Conservation (phyloP, 2,888 invertebrate species). For the Ormyrus pomaceus region DNA sequence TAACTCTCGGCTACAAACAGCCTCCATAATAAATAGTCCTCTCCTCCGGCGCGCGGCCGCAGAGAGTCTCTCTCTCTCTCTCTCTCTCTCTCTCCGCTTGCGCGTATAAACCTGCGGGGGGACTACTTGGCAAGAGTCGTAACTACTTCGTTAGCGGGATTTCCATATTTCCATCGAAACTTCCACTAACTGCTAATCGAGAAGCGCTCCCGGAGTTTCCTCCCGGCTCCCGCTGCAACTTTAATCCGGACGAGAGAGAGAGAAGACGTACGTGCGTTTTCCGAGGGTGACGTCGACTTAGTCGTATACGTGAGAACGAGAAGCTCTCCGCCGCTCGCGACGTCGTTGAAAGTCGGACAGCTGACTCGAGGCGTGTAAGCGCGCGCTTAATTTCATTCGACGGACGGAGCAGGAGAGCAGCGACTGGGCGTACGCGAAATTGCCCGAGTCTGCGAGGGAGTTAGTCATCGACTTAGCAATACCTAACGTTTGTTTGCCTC, state of each 20-base stretch:
- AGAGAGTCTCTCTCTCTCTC: background rate
- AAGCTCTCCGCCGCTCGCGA: background rate
- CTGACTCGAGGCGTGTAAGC: background rate
- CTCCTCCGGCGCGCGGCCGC: too few relatives aligned
- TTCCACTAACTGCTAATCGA: background rate
- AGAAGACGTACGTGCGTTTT: too few relatives aligned
- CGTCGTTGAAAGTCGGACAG: background rate
- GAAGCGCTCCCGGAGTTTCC: background rate
- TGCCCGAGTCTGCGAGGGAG: background rate
- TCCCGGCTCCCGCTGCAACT: background rate
- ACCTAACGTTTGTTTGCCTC: background rate
- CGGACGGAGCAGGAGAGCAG: background rate
- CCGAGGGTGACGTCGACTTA: too few relatives aligned
- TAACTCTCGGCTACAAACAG: background rate
- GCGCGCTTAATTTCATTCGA: background rate
- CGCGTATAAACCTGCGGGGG: background rate
- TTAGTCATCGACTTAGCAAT: conserved; percentile 34
- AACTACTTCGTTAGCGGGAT: conserved; percentile 50
- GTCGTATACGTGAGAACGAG: background rate
- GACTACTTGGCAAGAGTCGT: conserved; percentile 23
- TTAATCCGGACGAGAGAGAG: conserved; percentile 1
- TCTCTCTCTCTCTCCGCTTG: background rate
- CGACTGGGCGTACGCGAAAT: conserved; percentile 12
- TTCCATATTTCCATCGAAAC: conserved; percentile 49
- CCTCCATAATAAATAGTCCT: too few relatives aligned